Percentiles rank a stretch among this genome's conserved stretches.
Evolutionary conservation across 2,113 vertebrate species (phyloP).

Genomic region (Anhinga anhinga): DNA sequence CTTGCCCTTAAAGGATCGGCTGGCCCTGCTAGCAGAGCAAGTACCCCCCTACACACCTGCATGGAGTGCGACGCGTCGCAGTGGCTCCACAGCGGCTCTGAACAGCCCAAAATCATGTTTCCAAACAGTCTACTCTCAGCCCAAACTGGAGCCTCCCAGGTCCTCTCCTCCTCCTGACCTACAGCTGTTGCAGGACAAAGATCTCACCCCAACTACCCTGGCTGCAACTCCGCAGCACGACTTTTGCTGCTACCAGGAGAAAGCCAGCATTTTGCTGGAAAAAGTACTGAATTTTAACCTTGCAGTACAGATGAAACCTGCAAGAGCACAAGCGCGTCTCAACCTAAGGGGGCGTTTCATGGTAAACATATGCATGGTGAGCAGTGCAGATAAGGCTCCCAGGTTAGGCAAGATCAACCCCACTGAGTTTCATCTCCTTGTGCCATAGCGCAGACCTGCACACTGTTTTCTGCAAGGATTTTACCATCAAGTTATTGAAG

Average conservation of each 20-base stretch:
- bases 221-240: neutral
- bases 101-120: neutral
- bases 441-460: neutral
- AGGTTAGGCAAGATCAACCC: neutral
- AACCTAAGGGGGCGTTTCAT: neutral
- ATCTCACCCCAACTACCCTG: neutral
- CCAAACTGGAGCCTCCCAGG: neutral
- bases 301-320: neutral
- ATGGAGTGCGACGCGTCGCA: fast-evolving
- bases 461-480: neutral
- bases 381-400: neutral
- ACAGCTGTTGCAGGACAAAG: neutral
- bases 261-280: neutral
- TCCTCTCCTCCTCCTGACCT: neutral
- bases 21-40: neutral
- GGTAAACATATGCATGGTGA: neutral
- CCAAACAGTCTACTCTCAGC: neutral
- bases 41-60: neutral
- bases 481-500: neutral
- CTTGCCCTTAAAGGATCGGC: neutral
- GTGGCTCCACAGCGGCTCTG: neutral
- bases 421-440: neutral
- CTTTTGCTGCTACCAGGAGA: neutral
- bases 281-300: neutral
- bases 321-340: neutral